A percentile compares a stretch with the other conserved stretches of the same genome.
These are phyloP conservation scores for Thaumatotibia leucotreta DNA, from an alignment of 1,140 invertebrate genomes.

Conservation along the genomic window DNA sequence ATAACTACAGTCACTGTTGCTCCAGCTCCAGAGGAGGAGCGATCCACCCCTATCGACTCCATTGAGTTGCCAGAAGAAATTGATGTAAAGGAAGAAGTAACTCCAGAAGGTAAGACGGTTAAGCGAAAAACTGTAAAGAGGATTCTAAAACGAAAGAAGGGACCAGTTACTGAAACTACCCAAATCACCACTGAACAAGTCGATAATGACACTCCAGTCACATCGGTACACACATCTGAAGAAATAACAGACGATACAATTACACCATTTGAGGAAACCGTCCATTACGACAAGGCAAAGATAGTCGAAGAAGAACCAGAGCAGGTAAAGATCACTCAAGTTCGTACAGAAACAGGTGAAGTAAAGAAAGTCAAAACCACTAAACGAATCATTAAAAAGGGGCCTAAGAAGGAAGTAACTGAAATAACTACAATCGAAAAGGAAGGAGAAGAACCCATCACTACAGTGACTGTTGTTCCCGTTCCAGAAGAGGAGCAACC, in stretches of 20 bases:
- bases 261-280: not conserved
- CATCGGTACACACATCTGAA: constrained; percentile 31
- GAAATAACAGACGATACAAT: constrained; percentile 13
- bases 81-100: constrained; percentile 20
- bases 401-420: constrained; percentile 19
- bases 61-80: constrained; percentile 7
- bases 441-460: constrained; percentile 30
- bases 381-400: constrained; percentile 22
- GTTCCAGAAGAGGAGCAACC: constrained; percentile 13
- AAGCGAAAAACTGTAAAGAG: constrained; percentile 38
- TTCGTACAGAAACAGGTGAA: constrained; percentile 22
- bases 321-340: constrained; percentile 21
- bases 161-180: constrained; percentile 40
- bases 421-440: constrained; percentile 8
- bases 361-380: constrained; percentile 17
- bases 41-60: constrained; percentile 19
- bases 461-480: constrained; percentile 1
- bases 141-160: constrained; percentile 40
- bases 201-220: constrained; percentile 29
- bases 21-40: constrained; percentile 25
- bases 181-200: constrained; percentile 33
- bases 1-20: constrained; percentile 31
- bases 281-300: constrained; percentile 21
- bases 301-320: constrained; percentile 62
- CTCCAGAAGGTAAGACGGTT: constrained; percentile 36